A percentile compares a stretch with the other conserved stretches of the same genome.
Evolutionary conservation across 1,140 invertebrate genomes (phyloP).

Genomic region (Calephelis nemesis): DNA sequence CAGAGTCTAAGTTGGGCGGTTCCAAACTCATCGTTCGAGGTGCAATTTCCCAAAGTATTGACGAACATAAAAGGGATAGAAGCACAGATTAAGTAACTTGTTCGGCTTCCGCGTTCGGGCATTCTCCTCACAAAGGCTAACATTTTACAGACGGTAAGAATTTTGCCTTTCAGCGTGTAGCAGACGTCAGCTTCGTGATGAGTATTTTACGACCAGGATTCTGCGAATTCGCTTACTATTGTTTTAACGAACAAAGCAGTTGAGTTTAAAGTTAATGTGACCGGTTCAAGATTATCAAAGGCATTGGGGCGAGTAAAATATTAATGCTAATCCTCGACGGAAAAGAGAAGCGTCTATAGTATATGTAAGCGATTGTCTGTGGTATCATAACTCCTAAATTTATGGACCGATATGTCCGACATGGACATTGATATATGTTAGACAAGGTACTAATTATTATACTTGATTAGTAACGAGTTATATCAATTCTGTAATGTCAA

Average conservation of each 20-base stretch:
- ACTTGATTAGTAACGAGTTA: too few species aligned
- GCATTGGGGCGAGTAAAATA: too few species aligned
- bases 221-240: slow-evolving; percentile 44
- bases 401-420: too few species aligned
- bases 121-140: slow-evolving; percentile 47
- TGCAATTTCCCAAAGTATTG: slow-evolving; percentile 57
- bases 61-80: slow-evolving; percentile 51
- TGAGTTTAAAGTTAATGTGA: slow-evolving; percentile 50
- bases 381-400: too few species aligned
- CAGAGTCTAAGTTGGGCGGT: background rate
- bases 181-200: slow-evolving; percentile 45
- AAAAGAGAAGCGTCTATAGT: too few species aligned
- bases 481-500: too few species aligned
- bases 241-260: slow-evolving; percentile 53
- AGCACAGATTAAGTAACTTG: slow-evolving; percentile 52
- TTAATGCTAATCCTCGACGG: too few species aligned
- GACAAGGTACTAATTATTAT: too few species aligned
- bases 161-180: slow-evolving; percentile 45
- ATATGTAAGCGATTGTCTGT: too few species aligned
- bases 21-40: slow-evolving; percentile 23
- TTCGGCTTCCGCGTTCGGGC: slow-evolving; percentile 46
- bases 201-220: slow-evolving; percentile 59
- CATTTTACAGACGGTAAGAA: slow-evolving; percentile 56
- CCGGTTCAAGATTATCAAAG: too few species aligned
- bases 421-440: too few species aligned